A percentile compares a stretch with the other conserved stretches of the same genome.
Evolutionary conservation across 1,140 invertebrate genomes (phyloP).

Genomic region (Eriosoma lanigerum): DNA sequence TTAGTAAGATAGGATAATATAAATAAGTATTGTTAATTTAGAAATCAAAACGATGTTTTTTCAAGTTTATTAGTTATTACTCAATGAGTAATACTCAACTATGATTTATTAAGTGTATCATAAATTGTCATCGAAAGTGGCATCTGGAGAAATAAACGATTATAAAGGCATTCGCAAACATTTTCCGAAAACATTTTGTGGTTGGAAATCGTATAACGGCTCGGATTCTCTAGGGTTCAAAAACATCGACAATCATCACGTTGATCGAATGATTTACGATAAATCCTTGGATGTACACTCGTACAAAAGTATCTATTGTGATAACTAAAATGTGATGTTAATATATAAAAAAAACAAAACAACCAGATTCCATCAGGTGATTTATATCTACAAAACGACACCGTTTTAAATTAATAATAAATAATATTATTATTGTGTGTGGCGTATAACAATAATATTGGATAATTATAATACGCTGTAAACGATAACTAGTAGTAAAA

Average conservation of each 20-base stretch:
- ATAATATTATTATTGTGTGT: too few species aligned
- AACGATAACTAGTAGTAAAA: not conserved
- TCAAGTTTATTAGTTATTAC: too few species aligned
- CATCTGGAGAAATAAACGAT: too few species aligned
- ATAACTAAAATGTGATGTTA: not conserved
- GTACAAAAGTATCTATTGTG: too few species aligned
- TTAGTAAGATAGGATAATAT: too few species aligned
- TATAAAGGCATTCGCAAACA: not conserved
- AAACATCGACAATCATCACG: not conserved
- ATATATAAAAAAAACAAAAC: constrained; percentile 1
- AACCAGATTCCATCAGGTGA: not conserved
- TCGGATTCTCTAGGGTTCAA: not conserved
- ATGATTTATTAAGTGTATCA: too few species aligned
- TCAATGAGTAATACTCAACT: too few species aligned
- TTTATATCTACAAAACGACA: too few species aligned
- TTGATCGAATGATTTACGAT: not conserved
- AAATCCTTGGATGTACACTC: not conserved
- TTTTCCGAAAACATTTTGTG: not conserved
- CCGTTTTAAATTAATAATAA: not conserved
- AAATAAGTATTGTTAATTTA: too few species aligned
- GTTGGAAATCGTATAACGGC: not conserved
- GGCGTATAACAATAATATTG: not conserved
- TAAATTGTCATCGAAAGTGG: too few species aligned
- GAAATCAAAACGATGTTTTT: too few species aligned
- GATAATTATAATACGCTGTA: not conserved